These are phyloP conservation scores for Drosophila ohnishii DNA, from an alignment of 1,140 invertebrate genomes.

Conservation along the genomic window DNA sequence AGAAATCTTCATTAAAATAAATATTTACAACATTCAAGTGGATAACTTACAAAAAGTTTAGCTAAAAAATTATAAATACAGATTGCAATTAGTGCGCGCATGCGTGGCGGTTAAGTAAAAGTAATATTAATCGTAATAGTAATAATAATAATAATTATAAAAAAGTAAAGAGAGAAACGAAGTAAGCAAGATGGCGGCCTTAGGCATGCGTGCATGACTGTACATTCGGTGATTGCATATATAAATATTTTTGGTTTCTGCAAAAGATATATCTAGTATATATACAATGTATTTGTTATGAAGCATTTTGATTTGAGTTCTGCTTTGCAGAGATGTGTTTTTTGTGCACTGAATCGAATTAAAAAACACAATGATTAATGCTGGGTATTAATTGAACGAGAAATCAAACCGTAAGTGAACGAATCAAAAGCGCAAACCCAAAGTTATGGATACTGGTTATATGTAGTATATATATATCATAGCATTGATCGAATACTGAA, in stretches of 20 bases:
- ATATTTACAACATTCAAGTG: conserved; percentile 1
- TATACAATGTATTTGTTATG: conserved; percentile 8
- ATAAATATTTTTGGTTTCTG: conserved; percentile 4
- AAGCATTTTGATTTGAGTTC: conserved; percentile 13
- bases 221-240: conserved; percentile 39
- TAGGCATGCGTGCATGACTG: conserved; percentile 60
- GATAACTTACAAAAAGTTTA: not conserved
- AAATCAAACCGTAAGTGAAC: conserved; percentile 35
- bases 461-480: conserved; percentile 12
- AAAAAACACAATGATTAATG: conserved; percentile 34
- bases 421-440: conserved; percentile 58
- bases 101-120: conserved; percentile 26
- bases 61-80: not conserved
- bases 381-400: conserved; percentile 27
- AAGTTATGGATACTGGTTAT: conserved; percentile 38
- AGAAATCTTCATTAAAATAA: not conserved
- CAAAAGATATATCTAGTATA: conserved; percentile 3
- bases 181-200: conserved; percentile 40
- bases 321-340: conserved; percentile 6
- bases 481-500: conserved; percentile 33
- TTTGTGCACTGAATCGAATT: conserved; percentile 28
- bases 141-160: not conserved
- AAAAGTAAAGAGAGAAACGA: not conserved
- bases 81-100: conserved; percentile 40
- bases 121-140: not conserved